A percentile compares a stretch with the other conserved stretches of the same genome.
Evolutionary conservation across 1,140 invertebrate species (phyloP).

Genomic region (Drosophila tani): DNA sequence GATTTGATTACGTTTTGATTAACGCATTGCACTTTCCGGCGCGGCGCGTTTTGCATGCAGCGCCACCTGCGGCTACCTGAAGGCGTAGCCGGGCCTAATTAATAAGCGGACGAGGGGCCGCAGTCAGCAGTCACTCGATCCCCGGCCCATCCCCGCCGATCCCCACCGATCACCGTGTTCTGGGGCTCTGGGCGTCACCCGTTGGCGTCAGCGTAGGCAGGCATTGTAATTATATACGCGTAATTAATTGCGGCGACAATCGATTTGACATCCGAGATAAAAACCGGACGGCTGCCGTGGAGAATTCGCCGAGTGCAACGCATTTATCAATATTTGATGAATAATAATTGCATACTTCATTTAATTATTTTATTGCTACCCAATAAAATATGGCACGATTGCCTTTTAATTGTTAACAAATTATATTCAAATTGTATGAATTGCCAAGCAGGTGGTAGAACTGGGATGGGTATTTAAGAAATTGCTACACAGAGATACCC

Average conservation of each 20-base stretch:
- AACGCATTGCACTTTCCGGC: conserved; percentile 79
- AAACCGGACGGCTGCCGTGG: conserved; percentile 53
- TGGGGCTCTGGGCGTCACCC: conserved; percentile 24
- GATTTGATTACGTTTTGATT: conserved; percentile 83
- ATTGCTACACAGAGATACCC: conserved; percentile 7
- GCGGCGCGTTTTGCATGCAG: conserved; percentile 71
- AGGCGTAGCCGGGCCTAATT: conserved; percentile 79
- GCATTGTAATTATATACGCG: conserved; percentile 77
- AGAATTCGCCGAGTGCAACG: conserved; percentile 60
- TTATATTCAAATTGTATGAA: conserved; percentile 41
- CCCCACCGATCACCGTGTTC: neutral
- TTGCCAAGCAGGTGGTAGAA: neutral
- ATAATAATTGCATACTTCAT: conserved; percentile 52
- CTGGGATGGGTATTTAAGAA: neutral
- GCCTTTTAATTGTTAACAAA: conserved; percentile 72
- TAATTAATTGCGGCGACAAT: conserved; percentile 84
- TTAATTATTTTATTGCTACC: conserved; percentile 49
- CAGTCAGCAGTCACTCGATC: conserved; percentile 6
- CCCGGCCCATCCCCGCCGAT: neutral
- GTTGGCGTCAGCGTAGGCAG: conserved; percentile 69
- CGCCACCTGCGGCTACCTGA: conserved; percentile 81
- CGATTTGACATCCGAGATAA: conserved; percentile 83
- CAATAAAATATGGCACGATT: conserved; percentile 58
- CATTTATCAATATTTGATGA: conserved; percentile 67
- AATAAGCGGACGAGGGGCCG: conserved; percentile 69